Percentiles rank a stretch among this genome's conserved stretches.
Evolutionary conservation across 2,113 vertebrate genomes (phyloP).

Genomic region (Coptodon bakossiorum): DNA sequence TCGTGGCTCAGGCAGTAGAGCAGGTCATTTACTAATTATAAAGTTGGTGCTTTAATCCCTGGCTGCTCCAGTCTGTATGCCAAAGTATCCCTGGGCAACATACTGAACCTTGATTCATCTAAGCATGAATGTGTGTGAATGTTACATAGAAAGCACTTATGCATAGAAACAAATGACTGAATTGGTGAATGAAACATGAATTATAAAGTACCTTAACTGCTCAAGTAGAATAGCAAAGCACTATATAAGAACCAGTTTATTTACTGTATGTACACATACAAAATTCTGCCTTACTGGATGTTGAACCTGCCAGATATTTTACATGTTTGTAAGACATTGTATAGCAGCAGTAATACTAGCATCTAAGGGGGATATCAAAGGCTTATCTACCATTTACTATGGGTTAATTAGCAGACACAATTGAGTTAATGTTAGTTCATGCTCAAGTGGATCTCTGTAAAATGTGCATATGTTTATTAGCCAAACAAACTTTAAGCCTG

Average conservation of each 20-base stretch:
- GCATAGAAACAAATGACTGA: neutral
- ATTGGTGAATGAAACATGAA: neutral
- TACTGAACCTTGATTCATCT: rapidly evolving
- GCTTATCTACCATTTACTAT: neutral
- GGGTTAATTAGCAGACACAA: neutral
- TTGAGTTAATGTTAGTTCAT: neutral
- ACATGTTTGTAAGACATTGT: neutral
- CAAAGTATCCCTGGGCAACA: neutral
- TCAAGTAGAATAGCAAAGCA: neutral
- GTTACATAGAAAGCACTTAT: neutral
- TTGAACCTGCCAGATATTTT: neutral
- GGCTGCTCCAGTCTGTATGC: neutral
- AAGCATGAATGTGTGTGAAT: neutral
- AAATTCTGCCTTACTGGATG: neutral
- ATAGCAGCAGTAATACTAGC: neutral
- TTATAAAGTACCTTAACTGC: neutral
- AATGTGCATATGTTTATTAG: neutral
- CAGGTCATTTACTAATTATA: neutral
- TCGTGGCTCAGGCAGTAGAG: rapidly evolving
- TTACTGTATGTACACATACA: neutral
- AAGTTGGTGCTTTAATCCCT: neutral
- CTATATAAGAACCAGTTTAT: neutral
- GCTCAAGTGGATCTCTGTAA: neutral
- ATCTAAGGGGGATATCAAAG: neutral
- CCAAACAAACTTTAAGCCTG: neutral